Conservation (phyloP, 2,113 vertebrate species). For the Prionailurus viverrinus region DNA sequence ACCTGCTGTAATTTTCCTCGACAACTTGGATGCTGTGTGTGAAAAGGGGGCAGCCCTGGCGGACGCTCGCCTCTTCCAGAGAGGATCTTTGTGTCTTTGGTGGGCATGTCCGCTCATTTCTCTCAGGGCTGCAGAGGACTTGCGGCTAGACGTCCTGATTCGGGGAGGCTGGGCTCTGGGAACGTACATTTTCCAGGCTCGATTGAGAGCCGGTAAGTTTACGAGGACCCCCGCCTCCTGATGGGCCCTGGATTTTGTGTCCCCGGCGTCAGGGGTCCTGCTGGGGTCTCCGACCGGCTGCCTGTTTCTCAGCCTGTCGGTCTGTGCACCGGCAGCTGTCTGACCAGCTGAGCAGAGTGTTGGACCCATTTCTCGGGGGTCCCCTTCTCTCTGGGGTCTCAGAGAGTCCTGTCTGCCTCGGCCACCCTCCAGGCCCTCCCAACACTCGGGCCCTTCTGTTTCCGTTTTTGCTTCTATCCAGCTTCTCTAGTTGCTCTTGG, state of each 20-base stretch:
- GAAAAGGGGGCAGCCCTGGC: neutral
- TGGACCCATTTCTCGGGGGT: neutral
- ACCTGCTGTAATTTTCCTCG: neutral
- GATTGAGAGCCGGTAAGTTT: neutral
- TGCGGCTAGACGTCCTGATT: neutral
- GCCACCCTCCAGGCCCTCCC: neutral
- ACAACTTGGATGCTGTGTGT: neutral
- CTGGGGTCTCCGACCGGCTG: fast-evolving
- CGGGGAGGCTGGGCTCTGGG: neutral
- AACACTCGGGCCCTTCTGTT: neutral
- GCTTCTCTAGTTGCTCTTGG: neutral
- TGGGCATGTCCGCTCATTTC: neutral
- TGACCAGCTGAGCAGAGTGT: fast-evolving
- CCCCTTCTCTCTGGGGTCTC: neutral
- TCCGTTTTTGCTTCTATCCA: neutral
- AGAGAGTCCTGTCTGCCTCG: neutral
- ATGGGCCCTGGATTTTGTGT: neutral
- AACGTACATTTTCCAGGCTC: neutral
- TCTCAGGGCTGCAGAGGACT: neutral
- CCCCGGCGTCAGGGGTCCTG: neutral
- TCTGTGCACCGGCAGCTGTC: neutral
- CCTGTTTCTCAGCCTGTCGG: no score
- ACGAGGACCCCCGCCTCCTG: neutral
- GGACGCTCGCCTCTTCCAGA: neutral
- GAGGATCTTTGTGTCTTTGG: neutral